These are phyloP conservation scores for Oxyteleia sp. DNA, from an alignment of 2,888 invertebrate genomes.

Conservation along the genomic window DNA sequence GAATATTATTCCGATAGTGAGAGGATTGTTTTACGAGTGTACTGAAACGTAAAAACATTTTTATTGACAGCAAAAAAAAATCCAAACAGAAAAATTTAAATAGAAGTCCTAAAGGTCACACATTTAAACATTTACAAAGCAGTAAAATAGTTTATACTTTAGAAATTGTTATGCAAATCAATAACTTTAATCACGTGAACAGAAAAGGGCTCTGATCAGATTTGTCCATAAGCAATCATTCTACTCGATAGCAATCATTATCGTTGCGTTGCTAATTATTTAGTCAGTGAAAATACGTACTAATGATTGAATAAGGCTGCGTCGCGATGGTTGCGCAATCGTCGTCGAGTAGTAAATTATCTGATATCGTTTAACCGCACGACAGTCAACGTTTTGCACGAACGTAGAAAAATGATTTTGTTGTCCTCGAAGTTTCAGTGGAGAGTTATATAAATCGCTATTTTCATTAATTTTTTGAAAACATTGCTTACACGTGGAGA, in stretches of 20 bases:
- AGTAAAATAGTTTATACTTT: background rate
- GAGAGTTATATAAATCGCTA: slow-evolving; percentile 48
- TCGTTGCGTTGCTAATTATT: slow-evolving; percentile 53
- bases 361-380: slow-evolving; percentile 64
- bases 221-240: slow-evolving; percentile 21
- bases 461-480: slow-evolving; percentile 50
- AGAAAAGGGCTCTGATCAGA: slow-evolving; percentile 15
- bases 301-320: slow-evolving; percentile 66
- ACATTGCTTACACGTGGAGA: slow-evolving; percentile 1
- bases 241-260: slow-evolving; percentile 41
- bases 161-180: background rate
- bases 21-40: too few species aligned
- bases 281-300: slow-evolving; percentile 64
- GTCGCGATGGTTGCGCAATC: slow-evolving; percentile 61
- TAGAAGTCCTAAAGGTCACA: too few species aligned
- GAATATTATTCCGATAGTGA: too few species aligned
- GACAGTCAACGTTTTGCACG: slow-evolving; percentile 60
- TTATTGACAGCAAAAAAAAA: too few species aligned
- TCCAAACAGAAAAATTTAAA: too few species aligned
- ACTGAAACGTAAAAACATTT: too few species aligned
- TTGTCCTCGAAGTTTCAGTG: slow-evolving; percentile 56
- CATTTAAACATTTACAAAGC: too few species aligned
- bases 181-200: background rate
- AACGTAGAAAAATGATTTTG: slow-evolving; percentile 58
- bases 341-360: slow-evolving; percentile 47